Percentiles rank a stretch among this genome's conserved stretches.
Conservation (phyloP, 2,797 vertebrate species). For the Stomatorhinus walkeri region DNA sequence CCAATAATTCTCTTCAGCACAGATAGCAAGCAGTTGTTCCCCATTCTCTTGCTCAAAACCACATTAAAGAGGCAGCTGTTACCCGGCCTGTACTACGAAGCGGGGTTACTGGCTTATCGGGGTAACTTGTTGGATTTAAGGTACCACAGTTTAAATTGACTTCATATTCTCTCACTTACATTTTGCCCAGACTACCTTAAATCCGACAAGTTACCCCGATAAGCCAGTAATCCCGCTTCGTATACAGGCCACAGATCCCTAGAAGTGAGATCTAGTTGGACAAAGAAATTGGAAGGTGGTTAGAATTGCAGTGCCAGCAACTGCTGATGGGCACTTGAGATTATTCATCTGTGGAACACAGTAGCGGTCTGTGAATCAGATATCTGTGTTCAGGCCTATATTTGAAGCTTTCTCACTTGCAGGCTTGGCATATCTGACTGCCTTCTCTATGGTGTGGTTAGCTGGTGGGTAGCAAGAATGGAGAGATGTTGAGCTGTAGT, state of each 20-base stretch:
- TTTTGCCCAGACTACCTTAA: too few species aligned
- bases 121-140: too few species aligned
- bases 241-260: not conserved
- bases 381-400: not conserved
- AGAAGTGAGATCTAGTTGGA: not conserved
- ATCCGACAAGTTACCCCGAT: too few species aligned
- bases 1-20: not conserved
- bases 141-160: too few species aligned
- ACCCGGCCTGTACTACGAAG: not conserved
- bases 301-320: slow-evolving; percentile 5
- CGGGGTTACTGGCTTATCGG: too few species aligned
- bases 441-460: not conserved
- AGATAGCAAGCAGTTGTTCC: not conserved
- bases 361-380: not conserved
- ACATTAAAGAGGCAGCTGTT: not conserved
- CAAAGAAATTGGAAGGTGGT: not conserved
- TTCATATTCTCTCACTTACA: too few species aligned
- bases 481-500: not conserved
- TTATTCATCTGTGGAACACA: not conserved
- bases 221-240: too few species aligned
- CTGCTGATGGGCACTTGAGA: not conserved
- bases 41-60: not conserved
- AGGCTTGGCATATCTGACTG: not conserved
- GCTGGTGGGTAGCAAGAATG: not conserved
- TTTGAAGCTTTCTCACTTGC: not conserved